Conservation (phyloP, 30 jellyfish, hydroid and myxozoan species). For the Aurelia aurita region DNA sequence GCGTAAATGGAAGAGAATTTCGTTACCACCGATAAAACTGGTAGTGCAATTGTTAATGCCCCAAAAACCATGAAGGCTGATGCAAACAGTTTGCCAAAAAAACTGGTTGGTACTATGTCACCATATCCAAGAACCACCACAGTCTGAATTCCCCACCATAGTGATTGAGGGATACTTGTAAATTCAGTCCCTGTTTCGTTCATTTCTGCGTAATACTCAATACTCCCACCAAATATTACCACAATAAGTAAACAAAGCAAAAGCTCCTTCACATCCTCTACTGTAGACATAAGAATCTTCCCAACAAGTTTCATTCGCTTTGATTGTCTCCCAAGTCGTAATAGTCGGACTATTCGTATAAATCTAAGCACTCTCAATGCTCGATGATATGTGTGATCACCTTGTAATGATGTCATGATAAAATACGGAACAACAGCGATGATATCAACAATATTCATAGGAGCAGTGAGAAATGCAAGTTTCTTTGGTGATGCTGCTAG, state of each 20-base stretch:
- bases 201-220: constrained; percentile 76
- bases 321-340: constrained; percentile 86
- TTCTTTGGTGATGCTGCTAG: constrained; percentile 70
- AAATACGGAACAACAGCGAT: constrained; percentile 87
- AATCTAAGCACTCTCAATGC: constrained; percentile 77
- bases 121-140: constrained; percentile 97
- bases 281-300: constrained; percentile 74
- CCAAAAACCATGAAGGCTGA: constrained; percentile 95
- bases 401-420: constrained; percentile 16
- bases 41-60: constrained; percentile 95
- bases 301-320: constrained; percentile 85
- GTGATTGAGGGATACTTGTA: constrained; percentile 89
- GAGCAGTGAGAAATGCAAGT: constrained; percentile 46
- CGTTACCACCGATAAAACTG: constrained; percentile 96
- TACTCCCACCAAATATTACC: constrained; percentile 91
- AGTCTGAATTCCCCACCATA: constrained; percentile 99
- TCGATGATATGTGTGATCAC: constrained; percentile 39
- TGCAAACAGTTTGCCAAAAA: constrained; percentile 87
- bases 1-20: constrained; percentile 78
- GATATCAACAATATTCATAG: constrained; percentile 75
- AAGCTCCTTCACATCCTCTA: constrained; percentile 87
- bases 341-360: constrained; percentile 75
- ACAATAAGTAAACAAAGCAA: constrained; percentile 79
- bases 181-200: constrained; percentile 47
- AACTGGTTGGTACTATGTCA: constrained; percentile 86